A percentile compares a stretch with the other conserved stretches of the same genome.
phyloP scores from a whole-genome alignment of 2,888 invertebrate genomes.

The Nipponacmea schrenckii region DNA sequence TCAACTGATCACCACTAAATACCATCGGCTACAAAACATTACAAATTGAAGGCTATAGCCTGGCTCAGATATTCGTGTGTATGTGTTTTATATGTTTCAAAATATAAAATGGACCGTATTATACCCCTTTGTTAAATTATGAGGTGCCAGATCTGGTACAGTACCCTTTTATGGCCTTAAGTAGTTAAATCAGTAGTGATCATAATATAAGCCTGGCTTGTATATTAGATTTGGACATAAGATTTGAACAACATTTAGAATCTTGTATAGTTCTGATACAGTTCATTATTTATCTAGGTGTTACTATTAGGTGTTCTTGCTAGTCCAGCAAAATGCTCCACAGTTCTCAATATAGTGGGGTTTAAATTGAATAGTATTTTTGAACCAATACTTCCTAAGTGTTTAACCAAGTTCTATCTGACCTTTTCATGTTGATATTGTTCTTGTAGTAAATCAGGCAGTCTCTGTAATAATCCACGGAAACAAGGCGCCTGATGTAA shows the following conservation, averaged over 20 bases:
- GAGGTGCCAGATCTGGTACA: no score
- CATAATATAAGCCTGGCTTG: background rate
- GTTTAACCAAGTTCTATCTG: background rate
- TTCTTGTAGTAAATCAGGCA: constrained; percentile 71
- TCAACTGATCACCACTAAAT: constrained; percentile 73
- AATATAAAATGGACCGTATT: no score
- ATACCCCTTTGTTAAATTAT: no score
- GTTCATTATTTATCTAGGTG: no score
- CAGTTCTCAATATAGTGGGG: background rate
- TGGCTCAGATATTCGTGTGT: constrained; percentile 11
- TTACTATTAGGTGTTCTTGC: background rate
- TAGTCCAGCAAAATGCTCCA: background rate
- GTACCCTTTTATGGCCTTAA: no score
- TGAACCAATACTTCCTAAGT: background rate
- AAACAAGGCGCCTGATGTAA: constrained; percentile 73
- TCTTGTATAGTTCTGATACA: no score
- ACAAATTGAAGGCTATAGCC: background rate
- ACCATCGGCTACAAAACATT: constrained; percentile 64
- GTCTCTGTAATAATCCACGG: constrained; percentile 62
- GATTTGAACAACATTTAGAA: no score
- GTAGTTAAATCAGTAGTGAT: no score
- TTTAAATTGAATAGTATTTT: background rate
- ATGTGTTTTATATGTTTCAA: no score
- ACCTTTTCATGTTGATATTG: constrained; percentile 74
- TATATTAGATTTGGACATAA: no score